Evolutionary conservation across 2,113 vertebrate species (phyloP).

Genomic region (Fulmarus glacialis): DNA sequence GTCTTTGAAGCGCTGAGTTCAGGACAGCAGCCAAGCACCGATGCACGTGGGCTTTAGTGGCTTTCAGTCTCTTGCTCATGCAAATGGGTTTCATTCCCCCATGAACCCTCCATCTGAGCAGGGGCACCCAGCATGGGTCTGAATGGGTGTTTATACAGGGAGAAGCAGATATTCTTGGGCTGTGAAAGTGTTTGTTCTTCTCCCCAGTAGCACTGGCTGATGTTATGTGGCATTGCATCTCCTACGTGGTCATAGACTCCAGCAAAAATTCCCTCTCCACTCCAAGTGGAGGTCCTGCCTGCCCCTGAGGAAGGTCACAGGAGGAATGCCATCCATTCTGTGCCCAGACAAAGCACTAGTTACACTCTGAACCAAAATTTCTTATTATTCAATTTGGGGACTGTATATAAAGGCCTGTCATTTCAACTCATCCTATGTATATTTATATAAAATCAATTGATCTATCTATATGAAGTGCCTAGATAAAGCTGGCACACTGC

Average conservation of each 20-base stretch:
- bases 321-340: background rate
- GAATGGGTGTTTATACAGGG: background rate
- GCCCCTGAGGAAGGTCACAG: background rate
- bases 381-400: background rate
- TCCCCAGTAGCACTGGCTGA: background rate
- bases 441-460: background rate
- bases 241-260: background rate
- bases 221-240: background rate
- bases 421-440: background rate
- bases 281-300: background rate
- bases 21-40: background rate
- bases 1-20: background rate
- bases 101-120: background rate
- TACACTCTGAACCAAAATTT: background rate
- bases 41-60: background rate
- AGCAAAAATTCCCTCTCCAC: background rate
- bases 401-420: background rate
- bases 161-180: background rate
- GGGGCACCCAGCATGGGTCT: background rate
- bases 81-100: background rate
- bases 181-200: background rate
- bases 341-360: background rate
- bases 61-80: background rate
- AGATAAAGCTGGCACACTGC: background rate
- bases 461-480: background rate